A percentile compares a stretch with the other conserved stretches of the same genome.
Conservation (phyloP, 2,113 vertebrate genomes). For the Microtus richardsoni region DNA sequence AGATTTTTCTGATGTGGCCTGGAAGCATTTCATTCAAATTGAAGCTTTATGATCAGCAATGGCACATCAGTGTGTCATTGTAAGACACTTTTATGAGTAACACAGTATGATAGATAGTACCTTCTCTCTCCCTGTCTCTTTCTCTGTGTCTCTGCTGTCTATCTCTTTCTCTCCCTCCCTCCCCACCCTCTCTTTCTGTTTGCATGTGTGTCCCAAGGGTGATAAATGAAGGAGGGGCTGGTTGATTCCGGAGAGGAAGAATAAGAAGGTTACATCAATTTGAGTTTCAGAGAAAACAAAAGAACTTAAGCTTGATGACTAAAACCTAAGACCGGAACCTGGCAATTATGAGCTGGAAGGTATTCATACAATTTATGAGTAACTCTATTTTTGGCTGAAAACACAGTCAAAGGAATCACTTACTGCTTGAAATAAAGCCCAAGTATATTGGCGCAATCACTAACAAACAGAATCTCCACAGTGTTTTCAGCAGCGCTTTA, state of each 20-base stretch:
- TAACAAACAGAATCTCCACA: conserved; percentile 77
- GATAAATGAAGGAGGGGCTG: neutral
- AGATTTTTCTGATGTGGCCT: conserved; percentile 11
- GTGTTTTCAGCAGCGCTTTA: conserved; percentile 69
- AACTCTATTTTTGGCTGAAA: conserved; percentile 83
- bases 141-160: neutral
- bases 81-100: neutral
- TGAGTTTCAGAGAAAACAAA: conserved; percentile 68
- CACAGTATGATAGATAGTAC: neutral
- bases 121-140: neutral
- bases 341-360: conserved; percentile 80
- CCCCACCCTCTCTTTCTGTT: neutral
- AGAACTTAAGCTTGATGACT: conserved; percentile 77
- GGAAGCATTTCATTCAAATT: conserved; percentile 59
- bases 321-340: conserved; percentile 65
- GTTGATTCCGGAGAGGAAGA: conserved; percentile 16
- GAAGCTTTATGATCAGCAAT: conserved; percentile 18
- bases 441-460: conserved; percentile 80
- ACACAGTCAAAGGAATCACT: conserved; percentile 83
- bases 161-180: neutral
- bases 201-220: neutral
- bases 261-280: conserved; percentile 60
- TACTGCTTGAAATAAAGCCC: conserved; percentile 83
- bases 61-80: neutral
- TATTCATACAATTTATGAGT: conserved; percentile 85